Conservation (phyloP, 2,888 invertebrate species). For the Cloeon dipterum region DNA sequence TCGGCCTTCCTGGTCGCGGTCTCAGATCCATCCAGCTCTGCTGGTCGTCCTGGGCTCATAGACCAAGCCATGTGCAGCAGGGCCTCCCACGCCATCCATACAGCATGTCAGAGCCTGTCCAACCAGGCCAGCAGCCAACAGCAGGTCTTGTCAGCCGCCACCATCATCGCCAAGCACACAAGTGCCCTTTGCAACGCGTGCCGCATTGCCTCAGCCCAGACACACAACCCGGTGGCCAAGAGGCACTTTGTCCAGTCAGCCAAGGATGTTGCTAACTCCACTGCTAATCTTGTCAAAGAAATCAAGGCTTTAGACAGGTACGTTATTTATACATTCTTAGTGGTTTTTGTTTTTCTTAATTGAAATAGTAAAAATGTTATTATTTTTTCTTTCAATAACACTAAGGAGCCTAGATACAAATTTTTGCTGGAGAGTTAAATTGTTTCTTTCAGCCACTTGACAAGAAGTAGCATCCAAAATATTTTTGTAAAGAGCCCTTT, state of each 20-base stretch:
- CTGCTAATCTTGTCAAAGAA: slow-evolving; percentile 80
- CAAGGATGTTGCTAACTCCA: slow-evolving; percentile 90
- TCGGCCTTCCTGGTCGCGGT: slow-evolving; percentile 88
- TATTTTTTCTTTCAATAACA: no score
- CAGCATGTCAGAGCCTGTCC: slow-evolving; percentile 58
- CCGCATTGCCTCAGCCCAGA: slow-evolving; percentile 74
- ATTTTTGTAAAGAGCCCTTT: no score
- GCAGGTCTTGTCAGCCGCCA: slow-evolving; percentile 73
- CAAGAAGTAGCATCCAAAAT: no score
- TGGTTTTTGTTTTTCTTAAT: no score
- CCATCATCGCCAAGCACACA: slow-evolving; percentile 88
- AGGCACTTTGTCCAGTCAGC: slow-evolving; percentile 94
- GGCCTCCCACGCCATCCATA: slow-evolving; percentile 73
- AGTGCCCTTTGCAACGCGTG: slow-evolving; percentile 90
- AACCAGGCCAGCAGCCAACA: slow-evolving; percentile 52
- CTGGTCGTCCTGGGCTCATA: slow-evolving; percentile 70
- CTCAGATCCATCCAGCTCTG: slow-evolving; percentile 71
- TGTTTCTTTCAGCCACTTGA: no score
- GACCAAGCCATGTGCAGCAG: slow-evolving; percentile 73
- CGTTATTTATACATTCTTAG: no score
- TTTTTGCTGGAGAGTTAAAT: no score
- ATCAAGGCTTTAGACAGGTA: no score
- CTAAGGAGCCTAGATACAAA: no score
- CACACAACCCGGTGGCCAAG: slow-evolving; percentile 76
- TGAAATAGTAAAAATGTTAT: no score